Conservation (phyloP, 2,797 vertebrate genomes). For the Girardinus metallicus region DNA sequence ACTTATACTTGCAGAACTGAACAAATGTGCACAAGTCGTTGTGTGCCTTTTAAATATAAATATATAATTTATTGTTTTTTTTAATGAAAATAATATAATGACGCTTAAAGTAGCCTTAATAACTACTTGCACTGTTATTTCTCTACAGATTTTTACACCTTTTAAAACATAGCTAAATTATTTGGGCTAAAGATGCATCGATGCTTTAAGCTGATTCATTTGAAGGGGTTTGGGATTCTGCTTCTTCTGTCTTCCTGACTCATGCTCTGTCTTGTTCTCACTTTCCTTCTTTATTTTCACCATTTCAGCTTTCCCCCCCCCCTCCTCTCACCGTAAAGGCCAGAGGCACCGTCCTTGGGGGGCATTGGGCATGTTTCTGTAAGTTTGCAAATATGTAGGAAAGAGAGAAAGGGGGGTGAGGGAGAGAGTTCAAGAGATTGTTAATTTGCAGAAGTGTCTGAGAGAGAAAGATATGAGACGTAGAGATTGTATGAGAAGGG, state of each 20-base stretch:
- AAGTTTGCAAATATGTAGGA: constrained; percentile 18
- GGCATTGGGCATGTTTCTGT: constrained; percentile 23
- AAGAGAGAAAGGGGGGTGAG: neutral
- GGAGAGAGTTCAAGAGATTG: constrained; percentile 35
- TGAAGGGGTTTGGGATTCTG: constrained; percentile 54
- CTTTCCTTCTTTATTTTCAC: constrained; percentile 58
- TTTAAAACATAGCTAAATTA: constrained; percentile 16
- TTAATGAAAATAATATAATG: neutral
- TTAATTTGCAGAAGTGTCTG: constrained; percentile 67
- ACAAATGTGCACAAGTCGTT: constrained; percentile 8
- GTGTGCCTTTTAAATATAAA: constrained; percentile 30
- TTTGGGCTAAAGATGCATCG: constrained; percentile 13
- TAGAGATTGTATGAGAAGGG: constrained; percentile 35
- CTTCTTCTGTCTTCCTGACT: constrained; percentile 33
- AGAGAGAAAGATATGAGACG: constrained; percentile 58
- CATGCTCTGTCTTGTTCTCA: constrained; percentile 47
- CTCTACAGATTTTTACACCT: constrained; percentile 4
- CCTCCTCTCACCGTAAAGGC: constrained; percentile 55
- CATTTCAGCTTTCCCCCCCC: constrained; percentile 60
- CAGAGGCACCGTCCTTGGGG: constrained; percentile 58
- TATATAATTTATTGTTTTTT: constrained; percentile 8
- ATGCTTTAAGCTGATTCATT: constrained; percentile 33
- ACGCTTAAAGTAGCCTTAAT: neutral
- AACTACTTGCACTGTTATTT: neutral
- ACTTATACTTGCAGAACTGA: constrained; percentile 8